Percentiles rank a stretch among this genome's conserved stretches.
Evolutionary conservation across 2,113 vertebrate species (phyloP).

Genomic region (Chloroceryle aenea): DNA sequence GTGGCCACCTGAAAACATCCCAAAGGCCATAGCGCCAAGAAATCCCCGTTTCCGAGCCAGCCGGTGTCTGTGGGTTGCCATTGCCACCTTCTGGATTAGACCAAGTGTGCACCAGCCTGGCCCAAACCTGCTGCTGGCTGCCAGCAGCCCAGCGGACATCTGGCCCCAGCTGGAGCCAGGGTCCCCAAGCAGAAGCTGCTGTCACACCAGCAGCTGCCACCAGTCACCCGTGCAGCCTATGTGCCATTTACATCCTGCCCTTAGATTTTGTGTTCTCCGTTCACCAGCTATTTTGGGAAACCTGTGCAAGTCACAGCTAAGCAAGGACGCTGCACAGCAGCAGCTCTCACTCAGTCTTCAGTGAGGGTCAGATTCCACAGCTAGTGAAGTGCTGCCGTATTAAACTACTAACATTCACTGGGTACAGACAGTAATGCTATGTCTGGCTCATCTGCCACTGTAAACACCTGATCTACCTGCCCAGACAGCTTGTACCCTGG

Average conservation of each 20-base stretch:
- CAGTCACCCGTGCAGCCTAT: background rate
- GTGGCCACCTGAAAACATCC: background rate
- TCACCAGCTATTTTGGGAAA: background rate
- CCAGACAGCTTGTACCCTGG: background rate
- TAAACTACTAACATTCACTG: background rate
- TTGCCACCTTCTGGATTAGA: constrained; percentile 52
- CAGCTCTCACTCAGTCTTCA: accelerated
- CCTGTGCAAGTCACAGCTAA: background rate
- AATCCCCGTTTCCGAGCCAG: background rate
- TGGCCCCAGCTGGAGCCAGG: background rate
- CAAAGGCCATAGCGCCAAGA: accelerated
- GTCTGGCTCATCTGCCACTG: background rate
- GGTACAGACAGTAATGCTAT: background rate
- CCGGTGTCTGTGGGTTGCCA: background rate
- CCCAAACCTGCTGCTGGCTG: background rate
- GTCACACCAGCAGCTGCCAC: background rate
- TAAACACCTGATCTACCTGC: background rate
- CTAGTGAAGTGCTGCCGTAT: accelerated
- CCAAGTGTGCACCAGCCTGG: background rate
- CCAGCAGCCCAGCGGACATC: background rate
- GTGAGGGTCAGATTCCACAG: background rate
- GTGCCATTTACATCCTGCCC: background rate
- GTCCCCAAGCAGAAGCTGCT: background rate
- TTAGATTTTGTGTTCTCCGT: background rate
- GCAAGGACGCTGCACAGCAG: background rate